A percentile compares a stretch with the other conserved stretches of the same genome.
Conservation (phyloP, 92 coral and sea anemone genomes). For the Isaurus tuberculatus region DNA sequence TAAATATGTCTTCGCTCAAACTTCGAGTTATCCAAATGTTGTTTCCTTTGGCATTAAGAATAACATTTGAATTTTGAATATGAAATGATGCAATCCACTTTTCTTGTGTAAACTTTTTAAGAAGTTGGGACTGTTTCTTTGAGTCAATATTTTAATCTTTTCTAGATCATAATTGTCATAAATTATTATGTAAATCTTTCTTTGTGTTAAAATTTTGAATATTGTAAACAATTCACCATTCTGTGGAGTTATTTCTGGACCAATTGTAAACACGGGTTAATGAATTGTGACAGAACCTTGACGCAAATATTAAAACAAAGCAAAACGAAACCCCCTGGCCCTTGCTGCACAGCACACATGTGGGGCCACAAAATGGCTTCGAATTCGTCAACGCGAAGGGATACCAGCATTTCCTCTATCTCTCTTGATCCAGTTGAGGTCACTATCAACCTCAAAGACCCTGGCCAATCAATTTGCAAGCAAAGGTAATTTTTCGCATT, state of each 20-base stretch:
- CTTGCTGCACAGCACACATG: neutral
- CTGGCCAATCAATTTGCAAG: slow-evolving; percentile 8
- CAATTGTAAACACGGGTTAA: slow-evolving; percentile 36
- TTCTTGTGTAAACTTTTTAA: too few species aligned
- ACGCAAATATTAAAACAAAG: neutral
- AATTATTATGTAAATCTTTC: neutral
- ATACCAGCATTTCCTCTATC: neutral
- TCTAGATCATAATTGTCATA: neutral
- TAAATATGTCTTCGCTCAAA: too few species aligned
- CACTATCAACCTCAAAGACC: slow-evolving; percentile 25
- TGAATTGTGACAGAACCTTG: slow-evolving; percentile 14
- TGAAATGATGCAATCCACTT: too few species aligned
- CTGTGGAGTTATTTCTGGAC: neutral
- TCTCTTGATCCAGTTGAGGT: slow-evolving; percentile 16
- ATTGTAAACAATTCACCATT: neutral
- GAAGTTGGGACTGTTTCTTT: too few species aligned
- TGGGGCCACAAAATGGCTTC: slow-evolving; percentile 7
- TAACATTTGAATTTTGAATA: too few species aligned
- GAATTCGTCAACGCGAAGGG: neutral
- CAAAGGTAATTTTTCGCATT: slow-evolving; percentile 9
- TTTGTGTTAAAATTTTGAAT: neutral
- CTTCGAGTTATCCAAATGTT: too few species aligned
- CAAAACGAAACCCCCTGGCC: neutral
- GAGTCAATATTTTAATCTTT: too few species aligned
- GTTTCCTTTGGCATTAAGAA: too few species aligned